Conservation (phyloP, 2,797 vertebrate genomes). For the Distichodus sexfasciatus region DNA sequence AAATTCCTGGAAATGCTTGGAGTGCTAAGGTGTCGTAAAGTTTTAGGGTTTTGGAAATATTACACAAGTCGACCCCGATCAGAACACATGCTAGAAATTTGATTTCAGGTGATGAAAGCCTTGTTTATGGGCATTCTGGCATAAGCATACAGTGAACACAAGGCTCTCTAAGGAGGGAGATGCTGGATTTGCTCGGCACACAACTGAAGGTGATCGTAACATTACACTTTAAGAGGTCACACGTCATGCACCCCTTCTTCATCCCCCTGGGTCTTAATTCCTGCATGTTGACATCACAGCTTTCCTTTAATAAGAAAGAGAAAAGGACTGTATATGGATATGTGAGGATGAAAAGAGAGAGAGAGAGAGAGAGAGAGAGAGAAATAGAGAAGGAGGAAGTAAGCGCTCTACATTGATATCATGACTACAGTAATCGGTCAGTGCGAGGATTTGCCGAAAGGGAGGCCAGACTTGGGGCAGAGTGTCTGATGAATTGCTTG, state of each 20-base stretch:
- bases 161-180: background rate
- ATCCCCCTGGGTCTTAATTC: slow-evolving; percentile 38
- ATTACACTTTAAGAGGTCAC: slow-evolving; percentile 34
- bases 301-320: slow-evolving; percentile 35
- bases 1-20: background rate
- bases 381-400: background rate
- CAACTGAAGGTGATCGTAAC: slow-evolving; percentile 20
- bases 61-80: background rate
- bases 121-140: background rate
- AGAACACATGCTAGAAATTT: background rate
- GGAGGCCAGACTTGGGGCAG: background rate
- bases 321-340: slow-evolving; percentile 34
- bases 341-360: slow-evolving; percentile 6
- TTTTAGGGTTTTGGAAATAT: background rate
- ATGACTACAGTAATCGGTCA: background rate
- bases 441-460: background rate
- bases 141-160: background rate
- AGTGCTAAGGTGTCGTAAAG: background rate
- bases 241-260: slow-evolving; percentile 33
- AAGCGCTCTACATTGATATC: background rate
- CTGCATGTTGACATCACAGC: slow-evolving; percentile 35
- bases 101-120: background rate
- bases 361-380: slow-evolving; percentile 7
- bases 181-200: background rate
- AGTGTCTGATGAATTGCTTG: background rate